Conservation (phyloP, 1,140 invertebrate genomes). For the Caligus rogercresseyi region DNA sequence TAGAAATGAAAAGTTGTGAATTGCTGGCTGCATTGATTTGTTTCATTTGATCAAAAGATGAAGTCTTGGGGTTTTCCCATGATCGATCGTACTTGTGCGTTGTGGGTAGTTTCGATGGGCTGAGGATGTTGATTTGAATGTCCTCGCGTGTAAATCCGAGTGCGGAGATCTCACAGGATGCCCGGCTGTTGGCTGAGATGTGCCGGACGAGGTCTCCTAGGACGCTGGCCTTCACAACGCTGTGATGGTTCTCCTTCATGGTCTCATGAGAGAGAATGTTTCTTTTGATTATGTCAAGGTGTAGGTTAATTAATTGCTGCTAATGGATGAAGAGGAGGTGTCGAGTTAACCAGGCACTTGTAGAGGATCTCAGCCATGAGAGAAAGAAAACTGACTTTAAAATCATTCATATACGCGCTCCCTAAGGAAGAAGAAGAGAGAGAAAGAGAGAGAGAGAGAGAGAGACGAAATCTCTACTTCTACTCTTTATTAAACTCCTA, state of each 20-base stretch:
- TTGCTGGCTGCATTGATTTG: too few relatives aligned
- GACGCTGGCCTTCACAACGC: constrained; percentile 37
- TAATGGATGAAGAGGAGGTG: not conserved
- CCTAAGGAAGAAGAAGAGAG: too few relatives aligned
- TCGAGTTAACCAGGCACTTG: not conserved
- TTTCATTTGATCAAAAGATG: too few relatives aligned
- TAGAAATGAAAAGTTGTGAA: not conserved
- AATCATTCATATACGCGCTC: too few relatives aligned
- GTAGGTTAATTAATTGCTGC: not conserved
- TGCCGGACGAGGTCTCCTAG: constrained; percentile 65
- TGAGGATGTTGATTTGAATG: constrained; percentile 36
- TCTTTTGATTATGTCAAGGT: not conserved
- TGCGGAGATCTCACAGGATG: constrained; percentile 61
- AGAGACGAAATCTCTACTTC: not conserved
- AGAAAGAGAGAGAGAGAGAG: too few relatives aligned
- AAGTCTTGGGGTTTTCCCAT: too few relatives aligned
- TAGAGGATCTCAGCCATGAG: not conserved
- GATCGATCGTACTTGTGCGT: constrained; percentile 21
- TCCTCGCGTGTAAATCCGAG: constrained; percentile 44
- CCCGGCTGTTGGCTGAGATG: constrained; percentile 62
- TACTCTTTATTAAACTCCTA: not conserved
- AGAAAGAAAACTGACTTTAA: not conserved
- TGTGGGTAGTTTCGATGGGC: constrained; percentile 24
- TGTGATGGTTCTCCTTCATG: not conserved
- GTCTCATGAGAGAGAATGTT: not conserved